Percentiles rank a stretch among this genome's conserved stretches.
Evolutionary conservation across 23 tunicate genomes (phyloP).

Genomic region (Ciona savignyi): DNA sequence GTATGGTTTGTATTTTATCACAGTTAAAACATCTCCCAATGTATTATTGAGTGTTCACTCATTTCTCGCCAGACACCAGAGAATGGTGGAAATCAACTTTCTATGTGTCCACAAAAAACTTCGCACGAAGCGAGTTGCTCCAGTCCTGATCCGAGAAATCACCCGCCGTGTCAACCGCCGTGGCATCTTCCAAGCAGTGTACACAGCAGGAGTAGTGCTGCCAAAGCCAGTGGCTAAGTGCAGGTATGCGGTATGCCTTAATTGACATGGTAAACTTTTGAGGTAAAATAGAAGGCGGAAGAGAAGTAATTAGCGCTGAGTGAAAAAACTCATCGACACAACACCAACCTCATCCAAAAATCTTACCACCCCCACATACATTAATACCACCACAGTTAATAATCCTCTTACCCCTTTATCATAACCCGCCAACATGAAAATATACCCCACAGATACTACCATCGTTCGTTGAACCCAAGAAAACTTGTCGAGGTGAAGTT

Average conservation of each 20-base stretch:
- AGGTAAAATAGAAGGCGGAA: too few relatives aligned
- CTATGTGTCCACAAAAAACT: slow-evolving; percentile 97
- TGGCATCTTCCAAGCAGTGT: slow-evolving; percentile 91
- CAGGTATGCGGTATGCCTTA: slow-evolving; percentile 14
- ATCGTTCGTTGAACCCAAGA: slow-evolving; percentile 84
- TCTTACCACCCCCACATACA: too few relatives aligned
- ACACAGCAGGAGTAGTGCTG: slow-evolving; percentile 92
- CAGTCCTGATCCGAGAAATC: slow-evolving; percentile 84
- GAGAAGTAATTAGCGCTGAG: too few relatives aligned
- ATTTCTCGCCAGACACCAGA: slow-evolving; percentile 20
- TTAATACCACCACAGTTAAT: too few relatives aligned
- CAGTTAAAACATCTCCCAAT: too few relatives aligned
- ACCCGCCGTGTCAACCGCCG: slow-evolving; percentile 74
- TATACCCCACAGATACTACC: slow-evolving; percentile 53
- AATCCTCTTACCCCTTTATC: too few relatives aligned
- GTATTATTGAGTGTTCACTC: too few relatives aligned
- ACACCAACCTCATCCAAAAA: too few relatives aligned
- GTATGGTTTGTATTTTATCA: too few relatives aligned
- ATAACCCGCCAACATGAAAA: too few relatives aligned
- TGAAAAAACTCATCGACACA: too few relatives aligned
- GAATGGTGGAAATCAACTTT: slow-evolving; percentile 98
- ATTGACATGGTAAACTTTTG: too few relatives aligned
- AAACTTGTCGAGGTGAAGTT: slow-evolving; percentile 89
- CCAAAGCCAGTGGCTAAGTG: slow-evolving; percentile 95
- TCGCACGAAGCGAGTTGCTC: slow-evolving; percentile 87